Base-by-base conservation (phyloP, 2,888 invertebrate species). In the Tetrapedia diversipes region DNA sequence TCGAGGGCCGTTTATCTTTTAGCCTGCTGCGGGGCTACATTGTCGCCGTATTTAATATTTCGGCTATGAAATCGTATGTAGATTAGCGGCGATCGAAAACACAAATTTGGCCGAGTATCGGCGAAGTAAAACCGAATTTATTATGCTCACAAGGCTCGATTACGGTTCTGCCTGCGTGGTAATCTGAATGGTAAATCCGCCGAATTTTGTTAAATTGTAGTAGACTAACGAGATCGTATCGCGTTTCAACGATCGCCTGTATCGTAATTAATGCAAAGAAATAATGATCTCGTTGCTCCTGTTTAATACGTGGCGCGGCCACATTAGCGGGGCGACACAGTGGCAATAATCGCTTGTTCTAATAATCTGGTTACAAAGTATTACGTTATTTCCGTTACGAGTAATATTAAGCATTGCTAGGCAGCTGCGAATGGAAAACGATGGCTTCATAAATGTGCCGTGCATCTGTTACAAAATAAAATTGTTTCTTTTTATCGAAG, bases 261-360 rank as follows among this genome's bases (percentile, higher is more conserved):
- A 41, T 75, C 54, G 34, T 32, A 56, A 77, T 75, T 77, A 76
- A 65, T 37, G 27, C 39, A 69, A 76, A 77, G 69, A 76, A 76
- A 61, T 75, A 68, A 76, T 34, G 69, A 4, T 29, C 68, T 34
- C 70, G 64, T 76, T 68, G 68, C 41, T 54, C 41, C 8, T 43
- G 64, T 54, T 76, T 49, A 68, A 77, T 68, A 74, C 61, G 32
- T 49, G 39, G 7, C n/a, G 34, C 37, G 6, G 47, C 19, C 47
- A 49, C 59, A 54, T 68, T 77, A 64, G 19, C 49, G 39, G 24
- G n/a, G 19, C 41, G 41, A 27, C 43, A 64, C 45, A 59, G 14
- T 53, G n/a, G 22, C 60, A 64, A 68, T 77, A 60, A 68, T 77
- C 76, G 69, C 37, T 22, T 56, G 60, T 69, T 69, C 60, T 60